Evolutionary conservation across 2,113 vertebrate species (phyloP), one percentile per base, ranked within the genome.

Genomic region (Condylura cristata): DNA sequence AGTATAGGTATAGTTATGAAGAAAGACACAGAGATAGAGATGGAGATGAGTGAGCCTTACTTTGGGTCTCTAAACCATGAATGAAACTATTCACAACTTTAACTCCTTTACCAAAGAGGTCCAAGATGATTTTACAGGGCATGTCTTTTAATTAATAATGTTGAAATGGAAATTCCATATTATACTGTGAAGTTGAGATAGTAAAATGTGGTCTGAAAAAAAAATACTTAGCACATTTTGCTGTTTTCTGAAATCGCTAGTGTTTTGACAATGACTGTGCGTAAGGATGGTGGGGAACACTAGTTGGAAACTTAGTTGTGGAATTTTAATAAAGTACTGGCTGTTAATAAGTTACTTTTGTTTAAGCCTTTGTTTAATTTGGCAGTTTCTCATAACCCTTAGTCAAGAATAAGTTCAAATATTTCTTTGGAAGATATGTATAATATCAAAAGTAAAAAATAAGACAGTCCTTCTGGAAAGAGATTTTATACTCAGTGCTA

Each of bases 311-410:
- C 46, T 51, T 28, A 80, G 30, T 74, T 94, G 48, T 80, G 71
- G 85, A 70, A 60, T 93, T 86, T 86, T 90, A 87, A 84, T 78
- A 84, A 93, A 84, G 41, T 72, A 26, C 46, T 86, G 16, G 32
- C 66, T 90, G 56, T 34, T 94, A 86, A 89, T 94, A 74, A 74
- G 87, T 86, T 79, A 37, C 75, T 88, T 84, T 91, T 82, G 89
- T 81, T 95, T 41, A 88, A 95, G 51, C 48, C n/a, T 76, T 72
- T 91, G 93, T 86, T 91, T 28, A 81, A 86, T 63, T 70, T 93
- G 72, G 65, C 34, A 84, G 61, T 95, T 93, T 83, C 56, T 84
- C 34, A 78, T 74, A 92, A 89, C 56, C 34, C 68, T 82, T 34
- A 46, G 60, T 80, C 30, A 37, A 91, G 93, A 85, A 86, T 53